These are phyloP conservation scores for Timandra comae DNA, from an alignment of 2,888 invertebrate genomes.

Conservation along the genomic window DNA sequence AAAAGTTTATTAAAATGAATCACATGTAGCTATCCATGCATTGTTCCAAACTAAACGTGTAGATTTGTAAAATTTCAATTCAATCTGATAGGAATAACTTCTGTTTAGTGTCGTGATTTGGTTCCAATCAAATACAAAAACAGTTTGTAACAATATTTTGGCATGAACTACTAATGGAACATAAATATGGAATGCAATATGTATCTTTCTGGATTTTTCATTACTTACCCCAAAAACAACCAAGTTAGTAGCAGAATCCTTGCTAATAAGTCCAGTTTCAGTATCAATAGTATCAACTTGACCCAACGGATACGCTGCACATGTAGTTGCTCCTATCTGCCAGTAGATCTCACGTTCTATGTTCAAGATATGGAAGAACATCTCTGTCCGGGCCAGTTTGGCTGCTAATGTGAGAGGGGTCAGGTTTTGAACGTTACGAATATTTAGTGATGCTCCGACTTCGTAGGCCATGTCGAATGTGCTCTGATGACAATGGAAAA, in stretches of 20 bases:
- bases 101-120: too few species aligned
- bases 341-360: constrained; percentile 97
- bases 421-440: constrained; percentile 89
- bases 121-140: too few species aligned
- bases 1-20: too few species aligned
- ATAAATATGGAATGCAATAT: too few species aligned
- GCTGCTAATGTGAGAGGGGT: constrained; percentile 96
- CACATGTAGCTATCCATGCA: too few species aligned
- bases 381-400: constrained; percentile 92
- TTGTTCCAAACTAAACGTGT: too few species aligned
- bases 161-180: too few species aligned
- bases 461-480: constrained; percentile 97
- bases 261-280: constrained; percentile 93
- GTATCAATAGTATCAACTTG: constrained; percentile 97
- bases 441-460: constrained; percentile 91
- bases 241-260: constrained; percentile 95
- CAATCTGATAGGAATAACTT: too few species aligned
- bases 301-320: constrained; percentile 96
- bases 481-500: too few species aligned
- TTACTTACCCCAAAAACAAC: constrained; percentile 94
- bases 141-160: too few species aligned
- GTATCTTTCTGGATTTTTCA: too few species aligned
- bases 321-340: constrained; percentile 97
- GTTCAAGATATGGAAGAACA: constrained; percentile 98
- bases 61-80: too few species aligned